A percentile compares a stretch with the other conserved stretches of the same genome.
Evolutionary conservation across 1,140 invertebrate species (phyloP).

Genomic region (Drusus annulatus): DNA sequence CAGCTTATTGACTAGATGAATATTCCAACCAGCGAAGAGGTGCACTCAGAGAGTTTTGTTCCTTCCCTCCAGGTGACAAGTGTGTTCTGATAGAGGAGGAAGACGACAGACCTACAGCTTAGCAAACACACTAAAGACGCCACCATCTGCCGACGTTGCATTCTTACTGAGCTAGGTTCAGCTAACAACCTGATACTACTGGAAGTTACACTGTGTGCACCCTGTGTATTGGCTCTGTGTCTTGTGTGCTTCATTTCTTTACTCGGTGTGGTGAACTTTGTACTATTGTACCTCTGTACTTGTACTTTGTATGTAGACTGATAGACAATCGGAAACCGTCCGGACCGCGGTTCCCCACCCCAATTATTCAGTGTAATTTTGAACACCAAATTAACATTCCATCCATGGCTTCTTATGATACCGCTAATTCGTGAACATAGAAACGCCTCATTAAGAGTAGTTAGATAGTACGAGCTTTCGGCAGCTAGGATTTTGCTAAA

Average conservation of each 20-base stretch:
- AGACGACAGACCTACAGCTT: slow-evolving; percentile 72
- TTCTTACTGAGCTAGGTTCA: slow-evolving; percentile 49
- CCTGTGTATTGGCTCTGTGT: slow-evolving; percentile 59
- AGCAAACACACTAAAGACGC: slow-evolving; percentile 55
- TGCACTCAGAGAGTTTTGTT: slow-evolving; percentile 73
- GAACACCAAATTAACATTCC: slow-evolving; percentile 54
- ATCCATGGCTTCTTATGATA: slow-evolving; percentile 52
- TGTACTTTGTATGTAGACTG: slow-evolving; percentile 57
- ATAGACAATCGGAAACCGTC: slow-evolving; percentile 47
- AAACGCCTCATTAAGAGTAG: slow-evolving; percentile 46
- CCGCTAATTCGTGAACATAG: slow-evolving; percentile 44
- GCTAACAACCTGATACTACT: slow-evolving; percentile 40
- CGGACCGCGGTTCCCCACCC: slow-evolving; percentile 56
- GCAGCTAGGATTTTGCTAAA: slow-evolving; percentile 30
- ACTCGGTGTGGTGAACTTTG: slow-evolving; percentile 54
- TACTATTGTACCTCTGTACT: slow-evolving; percentile 30
- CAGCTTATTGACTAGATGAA: slow-evolving; percentile 27
- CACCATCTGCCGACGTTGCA: slow-evolving; percentile 52
- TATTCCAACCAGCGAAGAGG: slow-evolving; percentile 49
- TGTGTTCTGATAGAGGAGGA: slow-evolving; percentile 77
- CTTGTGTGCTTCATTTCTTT: slow-evolving; percentile 57
- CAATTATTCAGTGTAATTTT: slow-evolving; percentile 58
- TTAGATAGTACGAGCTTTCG: slow-evolving; percentile 49
- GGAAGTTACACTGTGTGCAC: slow-evolving; percentile 60
- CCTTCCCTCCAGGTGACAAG: slow-evolving; percentile 78